Conservation (phyloP, 2,888 invertebrate genomes). For the Philonicus albiceps region DNA sequence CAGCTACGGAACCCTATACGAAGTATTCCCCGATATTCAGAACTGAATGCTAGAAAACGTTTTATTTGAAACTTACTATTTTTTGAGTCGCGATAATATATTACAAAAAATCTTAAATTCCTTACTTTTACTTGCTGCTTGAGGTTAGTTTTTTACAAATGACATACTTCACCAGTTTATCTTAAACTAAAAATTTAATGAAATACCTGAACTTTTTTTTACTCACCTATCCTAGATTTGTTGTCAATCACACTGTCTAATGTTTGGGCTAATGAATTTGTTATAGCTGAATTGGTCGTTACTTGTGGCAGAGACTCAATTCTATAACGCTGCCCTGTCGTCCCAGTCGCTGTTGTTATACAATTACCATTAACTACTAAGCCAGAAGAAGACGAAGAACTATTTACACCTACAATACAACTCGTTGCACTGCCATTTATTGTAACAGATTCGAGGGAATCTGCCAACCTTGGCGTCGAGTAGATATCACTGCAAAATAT, state of each 20-base stretch:
- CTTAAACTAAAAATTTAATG: background rate
- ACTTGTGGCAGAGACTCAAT: constrained; percentile 59
- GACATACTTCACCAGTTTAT: background rate
- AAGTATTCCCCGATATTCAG: no score
- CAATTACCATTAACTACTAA: constrained; percentile 59
- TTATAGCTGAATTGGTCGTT: constrained; percentile 57
- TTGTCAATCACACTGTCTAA: constrained; percentile 49
- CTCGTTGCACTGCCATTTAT: constrained; percentile 56
- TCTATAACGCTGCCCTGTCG: constrained; percentile 60
- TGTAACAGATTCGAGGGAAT: constrained; percentile 57
- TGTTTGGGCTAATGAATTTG: constrained; percentile 51
- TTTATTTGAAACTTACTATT: no score
- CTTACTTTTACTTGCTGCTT: no score
- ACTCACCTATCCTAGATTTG: constrained; percentile 48
- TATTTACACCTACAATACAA: constrained; percentile 57
- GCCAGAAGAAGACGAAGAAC: constrained; percentile 51
- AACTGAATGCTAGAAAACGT: no score
- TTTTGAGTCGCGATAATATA: no score
- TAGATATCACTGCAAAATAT: constrained; percentile 59
- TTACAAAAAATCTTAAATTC: no score
- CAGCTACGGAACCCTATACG: no score
- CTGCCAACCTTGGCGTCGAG: constrained; percentile 61
- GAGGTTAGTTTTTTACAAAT: no score
- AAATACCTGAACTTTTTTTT: background rate
- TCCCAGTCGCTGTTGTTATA: constrained; percentile 55